A percentile compares a stretch with the other conserved stretches of the same genome.
phyloP scores from a whole-genome alignment of 2,888 invertebrate genomes.

The Chrysotoxum bicinctum region DNA sequence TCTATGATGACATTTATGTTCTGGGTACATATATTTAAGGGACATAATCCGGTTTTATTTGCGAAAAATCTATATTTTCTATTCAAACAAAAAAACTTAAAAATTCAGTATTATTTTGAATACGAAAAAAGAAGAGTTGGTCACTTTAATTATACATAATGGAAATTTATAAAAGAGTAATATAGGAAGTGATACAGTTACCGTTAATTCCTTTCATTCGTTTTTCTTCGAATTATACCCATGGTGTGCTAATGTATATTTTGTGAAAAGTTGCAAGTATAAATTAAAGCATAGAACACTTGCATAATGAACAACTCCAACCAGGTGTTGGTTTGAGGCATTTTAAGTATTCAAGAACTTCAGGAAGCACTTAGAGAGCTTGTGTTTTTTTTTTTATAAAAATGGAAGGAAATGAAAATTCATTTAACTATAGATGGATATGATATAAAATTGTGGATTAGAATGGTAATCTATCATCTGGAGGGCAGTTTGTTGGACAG shows the following conservation, averaged over 20 bases:
- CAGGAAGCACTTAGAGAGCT: slow-evolving; percentile 51
- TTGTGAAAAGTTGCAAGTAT: slow-evolving; percentile 20
- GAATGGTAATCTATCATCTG: slow-evolving; percentile 41
- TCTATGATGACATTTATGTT: no score
- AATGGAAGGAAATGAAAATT: slow-evolving; percentile 18
- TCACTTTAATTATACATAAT: background rate
- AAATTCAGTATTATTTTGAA: background rate
- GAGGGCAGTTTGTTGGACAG: slow-evolving; percentile 12
- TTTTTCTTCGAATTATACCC: slow-evolving; percentile 7
- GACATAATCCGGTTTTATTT: no score
- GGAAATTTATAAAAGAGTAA: background rate
- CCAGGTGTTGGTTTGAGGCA: slow-evolving; percentile 51
- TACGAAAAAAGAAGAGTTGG: background rate
- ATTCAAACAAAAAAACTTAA: no score
- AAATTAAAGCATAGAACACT: slow-evolving; percentile 5
- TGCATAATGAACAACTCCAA: background rate
- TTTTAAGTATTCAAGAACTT: slow-evolving; percentile 39
- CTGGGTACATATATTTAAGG: no score
- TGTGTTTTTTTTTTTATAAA: background rate
- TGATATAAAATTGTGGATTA: slow-evolving; percentile 25
- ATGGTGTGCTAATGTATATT: slow-evolving; percentile 9
- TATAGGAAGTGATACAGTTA: slow-evolving; percentile 62
- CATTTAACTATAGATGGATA: slow-evolving; percentile 32
- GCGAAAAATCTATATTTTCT: no score
- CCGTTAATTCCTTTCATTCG: slow-evolving; percentile 35